Evolutionary conservation across 2,797 vertebrate genomes (phyloP), one percentile per base, ranked within the genome.

Genomic region (Parauchenoglanis ngamensis): DNA sequence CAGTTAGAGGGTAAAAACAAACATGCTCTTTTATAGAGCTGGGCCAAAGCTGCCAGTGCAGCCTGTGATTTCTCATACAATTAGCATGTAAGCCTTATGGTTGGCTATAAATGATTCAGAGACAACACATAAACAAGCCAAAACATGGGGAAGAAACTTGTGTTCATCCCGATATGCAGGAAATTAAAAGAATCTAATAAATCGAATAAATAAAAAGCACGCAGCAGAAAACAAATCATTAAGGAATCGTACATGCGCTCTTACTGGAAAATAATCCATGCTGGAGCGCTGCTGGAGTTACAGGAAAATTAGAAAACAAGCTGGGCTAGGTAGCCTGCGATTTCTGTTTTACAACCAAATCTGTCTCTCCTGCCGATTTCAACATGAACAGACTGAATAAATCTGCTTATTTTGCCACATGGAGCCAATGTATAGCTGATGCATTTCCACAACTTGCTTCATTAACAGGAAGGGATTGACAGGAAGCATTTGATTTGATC

Each of bases 1-100:
- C 67, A 75, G 77, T 85, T 63, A 15, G 25, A 85, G 68, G 79
- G 77, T 44, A 68, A 85, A 76, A 85, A 80, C 83, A 85, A 88
- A 88, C 87, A 81, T 8, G 49, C 68, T 76, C 57, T 67, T 85
- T 80, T 31, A 80, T 70, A 63, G 68, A 54, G 46, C 46, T 67
- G 80, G 57, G 80, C 77, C 49, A 85, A 85, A 88, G 76, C 52
- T n/a, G n/a, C 5, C 87, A 72, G 61, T 59, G 59, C 31, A n/a
- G 68, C 31, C 28, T 56, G 25, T 75, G 31, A 85, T 82, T 67
- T 76, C 78, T 82, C 61, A 52, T 72, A 44, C 83, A 85, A 85
- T 88, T 65, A 79, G 44, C 68, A 52, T 73, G 23, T 49, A 40
- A 35, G 56, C 57, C 86, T 87, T 65, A 54, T 54, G 57, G 56